phyloP scores from a whole-genome alignment of 1,140 invertebrate genomes.

The Acyrthosiphon pisum region DNA sequence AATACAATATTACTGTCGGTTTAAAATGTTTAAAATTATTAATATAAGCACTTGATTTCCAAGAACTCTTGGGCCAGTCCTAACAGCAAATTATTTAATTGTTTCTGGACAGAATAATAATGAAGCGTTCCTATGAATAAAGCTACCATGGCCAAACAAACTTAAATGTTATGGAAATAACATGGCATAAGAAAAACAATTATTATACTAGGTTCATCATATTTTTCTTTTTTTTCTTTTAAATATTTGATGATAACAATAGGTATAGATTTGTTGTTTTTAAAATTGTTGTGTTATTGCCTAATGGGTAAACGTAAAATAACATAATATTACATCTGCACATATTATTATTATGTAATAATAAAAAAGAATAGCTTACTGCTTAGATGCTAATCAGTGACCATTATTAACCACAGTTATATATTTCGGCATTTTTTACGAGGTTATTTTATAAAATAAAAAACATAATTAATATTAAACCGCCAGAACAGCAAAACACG shows the following conservation, averaged over 20 bases:
- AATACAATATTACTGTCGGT: too few relatives aligned
- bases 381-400: background rate
- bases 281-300: background rate
- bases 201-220: too few relatives aligned
- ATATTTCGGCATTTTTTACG: background rate
- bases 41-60: too few relatives aligned
- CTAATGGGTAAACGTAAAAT: background rate
- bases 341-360: background rate
- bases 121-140: too few relatives aligned
- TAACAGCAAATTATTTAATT: too few relatives aligned
- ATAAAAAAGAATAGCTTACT: background rate
- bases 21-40: too few relatives aligned
- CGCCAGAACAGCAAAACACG: background rate
- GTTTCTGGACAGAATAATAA: too few relatives aligned
- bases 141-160: too few relatives aligned
- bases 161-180: too few relatives aligned
- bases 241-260: background rate
- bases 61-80: too few relatives aligned
- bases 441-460: background rate
- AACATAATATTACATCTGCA: background rate
- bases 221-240: too few relatives aligned
- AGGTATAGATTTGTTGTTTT: background rate
- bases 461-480: background rate
- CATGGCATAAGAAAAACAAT: too few relatives aligned
- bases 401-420: background rate